Evolutionary conservation across 2,888 invertebrate genomes (phyloP).

Genomic region (Sericinus montela): DNA sequence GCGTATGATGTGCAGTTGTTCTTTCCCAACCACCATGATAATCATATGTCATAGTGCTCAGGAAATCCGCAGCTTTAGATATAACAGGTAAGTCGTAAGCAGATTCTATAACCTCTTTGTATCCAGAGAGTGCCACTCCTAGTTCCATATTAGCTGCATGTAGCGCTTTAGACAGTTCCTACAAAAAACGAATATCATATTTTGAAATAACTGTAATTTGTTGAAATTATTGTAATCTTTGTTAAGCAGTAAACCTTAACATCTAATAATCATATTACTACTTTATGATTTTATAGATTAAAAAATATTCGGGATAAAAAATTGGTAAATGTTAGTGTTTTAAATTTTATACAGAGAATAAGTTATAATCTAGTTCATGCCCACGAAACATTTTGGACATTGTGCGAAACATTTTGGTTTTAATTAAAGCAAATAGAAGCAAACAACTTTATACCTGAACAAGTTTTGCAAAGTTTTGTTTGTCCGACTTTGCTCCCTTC

Average conservation of each 20-base stretch:
- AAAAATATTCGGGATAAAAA: too few species aligned
- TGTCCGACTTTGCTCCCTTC: conserved; percentile 88
- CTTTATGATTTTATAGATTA: too few species aligned
- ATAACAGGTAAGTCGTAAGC: conserved; percentile 89
- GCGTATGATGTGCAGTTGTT: conserved; percentile 89
- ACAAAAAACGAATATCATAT: conserved; percentile 8
- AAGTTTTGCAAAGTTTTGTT: conserved; percentile 87
- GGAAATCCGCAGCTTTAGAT: conserved; percentile 85
- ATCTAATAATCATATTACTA: too few species aligned
- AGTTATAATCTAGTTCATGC: too few species aligned
- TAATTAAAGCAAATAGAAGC: background rate
- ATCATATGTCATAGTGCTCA: conserved; percentile 93
- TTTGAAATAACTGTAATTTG: background rate
- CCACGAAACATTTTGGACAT: too few species aligned
- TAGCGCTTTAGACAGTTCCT: conserved; percentile 84
- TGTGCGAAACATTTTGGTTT: too few species aligned
- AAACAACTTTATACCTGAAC: conserved; percentile 75
- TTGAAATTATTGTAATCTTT: too few species aligned
- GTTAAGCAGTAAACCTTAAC: too few species aligned
- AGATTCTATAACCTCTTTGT: conserved; percentile 92
- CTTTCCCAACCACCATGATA: conserved; percentile 95
- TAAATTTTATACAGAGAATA: too few species aligned
- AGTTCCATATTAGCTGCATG: conserved; percentile 84
- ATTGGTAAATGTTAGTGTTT: too few species aligned
- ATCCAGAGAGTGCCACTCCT: conserved; percentile 92